A percentile compares a stretch with the other conserved stretches of the same genome.
These are phyloP conservation scores for Rhynchotus rufescens DNA, from an alignment of 2,797 vertebrate species.

Conservation along the genomic window DNA sequence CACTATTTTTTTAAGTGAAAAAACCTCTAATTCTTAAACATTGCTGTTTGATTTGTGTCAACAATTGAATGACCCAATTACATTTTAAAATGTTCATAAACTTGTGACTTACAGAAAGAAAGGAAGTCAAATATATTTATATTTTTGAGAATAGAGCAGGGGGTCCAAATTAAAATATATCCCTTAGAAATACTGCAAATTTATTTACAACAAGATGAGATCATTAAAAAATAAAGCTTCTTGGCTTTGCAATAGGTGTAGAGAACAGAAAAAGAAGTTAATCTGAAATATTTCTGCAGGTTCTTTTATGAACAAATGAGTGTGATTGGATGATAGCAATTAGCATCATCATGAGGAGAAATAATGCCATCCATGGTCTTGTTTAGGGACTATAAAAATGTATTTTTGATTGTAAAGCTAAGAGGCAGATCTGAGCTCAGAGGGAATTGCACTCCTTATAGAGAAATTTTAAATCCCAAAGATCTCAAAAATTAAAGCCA, in stretches of 20 bases:
- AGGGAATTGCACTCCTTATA: neutral
- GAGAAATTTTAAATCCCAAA: conserved; percentile 49
- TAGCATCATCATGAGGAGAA: conserved; percentile 3
- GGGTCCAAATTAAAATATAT: neutral
- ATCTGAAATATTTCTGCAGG: neutral
- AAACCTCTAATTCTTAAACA: neutral
- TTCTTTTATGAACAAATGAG: conserved; percentile 13
- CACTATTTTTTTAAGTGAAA: neutral
- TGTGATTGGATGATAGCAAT: conserved; percentile 4
- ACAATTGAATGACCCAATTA: neutral
- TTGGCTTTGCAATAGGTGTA: neutral
- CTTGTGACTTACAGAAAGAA: neutral
- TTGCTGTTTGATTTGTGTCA: neutral
- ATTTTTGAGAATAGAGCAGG: neutral
- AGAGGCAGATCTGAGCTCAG: neutral
- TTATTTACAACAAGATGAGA: neutral
- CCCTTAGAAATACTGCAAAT: conserved; percentile 9
- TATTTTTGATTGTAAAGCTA: neutral
- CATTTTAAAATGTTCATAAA: neutral
- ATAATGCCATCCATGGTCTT: neutral
- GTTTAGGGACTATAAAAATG: neutral
- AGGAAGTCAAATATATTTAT: neutral
- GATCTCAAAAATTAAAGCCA: conserved; percentile 66
- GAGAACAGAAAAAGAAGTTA: neutral
- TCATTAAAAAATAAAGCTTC: neutral